Evolutionary conservation across 2,113 vertebrate species (phyloP), one percentile per base, ranked within the genome.

Genomic region (Sinosuthora webbiana): DNA sequence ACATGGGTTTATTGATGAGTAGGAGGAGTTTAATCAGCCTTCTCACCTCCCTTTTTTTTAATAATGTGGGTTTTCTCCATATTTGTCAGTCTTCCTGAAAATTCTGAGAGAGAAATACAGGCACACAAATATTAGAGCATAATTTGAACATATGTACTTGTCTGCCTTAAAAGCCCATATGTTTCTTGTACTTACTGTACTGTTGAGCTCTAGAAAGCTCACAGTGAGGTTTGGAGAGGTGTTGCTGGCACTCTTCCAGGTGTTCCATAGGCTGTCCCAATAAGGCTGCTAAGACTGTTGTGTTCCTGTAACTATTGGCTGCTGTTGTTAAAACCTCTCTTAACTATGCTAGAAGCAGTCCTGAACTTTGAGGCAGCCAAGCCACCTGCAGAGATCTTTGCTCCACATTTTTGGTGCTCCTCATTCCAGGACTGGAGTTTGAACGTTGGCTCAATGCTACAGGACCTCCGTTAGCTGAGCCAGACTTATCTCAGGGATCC

Each of bases 391-490:
- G 78, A 86, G 39, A 44, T 60, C 69, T 52, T 42, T 67, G 42
- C 62, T 82, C 22, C 12, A 96, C 45, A 28, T 59, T 88, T 87
- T 92, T 75, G 86, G 24, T 70, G 15, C 52, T 77, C 64, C 77
- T 89, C 22, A 23, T 83, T 77, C 53, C 97, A 99, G 99, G 99
- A 64, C 97, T 99, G 95, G 99, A 99, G 97, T 99, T 99, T 42
- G 98, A 99, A 94, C 99, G 98, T 94, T 99, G 99, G 99, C 97
- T 99, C 65, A 99, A 98, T 9, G 99, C 98, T 60, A 99, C 98
- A 11, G 99, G 99, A 15, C 98, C 99, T 14, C 99, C 99, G 0
- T 98, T 98, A 93, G 98, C 98, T 20, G 99, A 99, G 95, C 99
- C 99, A 1, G 99, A 99, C 91, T 98, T 99, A 95, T 99, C 99